These are phyloP conservation scores for Aphis craccivora DNA, from an alignment of 1,140 invertebrate genomes.

Conservation along the genomic window DNA sequence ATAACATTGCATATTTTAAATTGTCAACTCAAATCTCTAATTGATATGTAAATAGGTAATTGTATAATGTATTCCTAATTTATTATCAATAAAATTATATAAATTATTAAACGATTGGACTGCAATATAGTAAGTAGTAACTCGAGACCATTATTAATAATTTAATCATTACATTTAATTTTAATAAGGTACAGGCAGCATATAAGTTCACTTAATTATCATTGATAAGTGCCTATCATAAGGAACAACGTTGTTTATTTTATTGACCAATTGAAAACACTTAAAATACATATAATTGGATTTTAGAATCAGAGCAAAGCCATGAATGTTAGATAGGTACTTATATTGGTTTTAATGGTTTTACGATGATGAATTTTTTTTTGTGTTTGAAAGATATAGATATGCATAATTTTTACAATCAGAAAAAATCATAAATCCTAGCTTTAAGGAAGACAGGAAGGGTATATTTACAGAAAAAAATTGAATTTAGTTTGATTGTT, in stretches of 20 bases:
- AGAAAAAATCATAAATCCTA: not conserved
- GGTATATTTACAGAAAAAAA: too few relatives aligned
- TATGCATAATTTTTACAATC: not conserved
- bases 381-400: not conserved
- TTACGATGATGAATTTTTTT: not conserved
- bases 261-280: not conserved
- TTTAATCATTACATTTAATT: not conserved
- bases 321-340: too few relatives aligned
- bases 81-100: not conserved
- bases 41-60: not conserved
- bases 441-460: not conserved
- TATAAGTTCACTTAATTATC: not conserved
- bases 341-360: not conserved
- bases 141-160: not conserved
- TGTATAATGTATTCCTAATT: not conserved
- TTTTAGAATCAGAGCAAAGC: not conserved
- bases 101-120: not conserved
- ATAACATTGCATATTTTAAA: not conserved
- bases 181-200: not conserved
- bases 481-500: not conserved
- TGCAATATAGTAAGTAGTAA: too few relatives aligned
- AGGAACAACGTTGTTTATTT: not conserved
- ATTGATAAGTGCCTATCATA: not conserved
- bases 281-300: not conserved
- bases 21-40: not conserved